Conservation (phyloP, 2,888 invertebrate species). For the Tethea ocularis region DNA sequence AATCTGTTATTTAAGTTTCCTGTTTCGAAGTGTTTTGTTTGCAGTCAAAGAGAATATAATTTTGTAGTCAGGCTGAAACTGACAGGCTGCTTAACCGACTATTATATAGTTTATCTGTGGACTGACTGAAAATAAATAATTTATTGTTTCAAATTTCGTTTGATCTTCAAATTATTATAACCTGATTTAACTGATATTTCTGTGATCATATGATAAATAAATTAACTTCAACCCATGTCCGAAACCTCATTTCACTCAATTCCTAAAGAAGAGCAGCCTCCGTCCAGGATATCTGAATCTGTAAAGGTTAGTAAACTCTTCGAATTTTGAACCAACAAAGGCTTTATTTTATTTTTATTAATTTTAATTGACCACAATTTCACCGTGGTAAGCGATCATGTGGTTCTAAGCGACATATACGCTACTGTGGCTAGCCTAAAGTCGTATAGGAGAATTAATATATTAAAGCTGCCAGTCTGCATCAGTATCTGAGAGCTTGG, state of each 20-base stretch:
- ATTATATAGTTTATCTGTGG: no score
- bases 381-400: not conserved
- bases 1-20: no score
- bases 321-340: not conserved
- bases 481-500: no score
- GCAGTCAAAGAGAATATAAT: no score
- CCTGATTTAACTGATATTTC: not conserved
- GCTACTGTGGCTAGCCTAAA: no score
- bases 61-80: no score
- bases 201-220: slow-evolving; percentile 14
- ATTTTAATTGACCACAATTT: not conserved
- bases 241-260: slow-evolving; percentile 57
- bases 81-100: no score
- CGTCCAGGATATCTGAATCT: slow-evolving; percentile 73
- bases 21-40: no score
- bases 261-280: slow-evolving; percentile 62
- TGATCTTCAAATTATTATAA: not conserved
- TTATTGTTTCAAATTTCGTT: not conserved
- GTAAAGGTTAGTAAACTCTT: slow-evolving; percentile 63
- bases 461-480: no score
- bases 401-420: no score
- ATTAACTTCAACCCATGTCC: slow-evolving; percentile 70
- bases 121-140: slow-evolving; percentile 3
- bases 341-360: not conserved
- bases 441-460: no score